Evolutionary conservation across 2,113 vertebrate species (phyloP).

Genomic region (Menura novaehollandiae): DNA sequence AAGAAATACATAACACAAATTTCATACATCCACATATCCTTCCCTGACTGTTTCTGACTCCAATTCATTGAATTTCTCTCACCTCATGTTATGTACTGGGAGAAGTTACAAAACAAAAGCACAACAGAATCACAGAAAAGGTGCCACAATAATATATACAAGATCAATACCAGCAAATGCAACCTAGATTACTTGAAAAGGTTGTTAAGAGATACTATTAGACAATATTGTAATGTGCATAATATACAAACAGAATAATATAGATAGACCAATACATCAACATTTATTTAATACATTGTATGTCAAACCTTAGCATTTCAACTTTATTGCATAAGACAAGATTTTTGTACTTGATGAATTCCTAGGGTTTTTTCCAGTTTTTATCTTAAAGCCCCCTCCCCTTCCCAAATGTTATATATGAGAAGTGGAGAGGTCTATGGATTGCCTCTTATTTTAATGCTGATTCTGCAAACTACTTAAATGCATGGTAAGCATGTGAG

Average conservation of each 20-base stretch:
- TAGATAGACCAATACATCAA: background rate
- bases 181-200: background rate
- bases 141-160: background rate
- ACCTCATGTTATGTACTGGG: background rate
- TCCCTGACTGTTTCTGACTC: background rate
- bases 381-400: background rate
- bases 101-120: background rate
- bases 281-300: background rate
- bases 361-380: background rate
- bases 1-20: background rate
- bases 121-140: background rate
- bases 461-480: background rate
- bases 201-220: background rate
- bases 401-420: background rate
- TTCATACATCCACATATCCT: background rate
- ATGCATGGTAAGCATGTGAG: background rate
- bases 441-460: background rate
- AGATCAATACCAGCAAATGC: slow-evolving; percentile 17
- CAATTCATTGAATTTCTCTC: background rate
- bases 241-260: background rate
- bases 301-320: background rate
- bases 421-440: background rate
- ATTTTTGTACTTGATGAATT: background rate
- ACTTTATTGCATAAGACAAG: background rate
- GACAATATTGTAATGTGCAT: background rate